A percentile compares a stretch with the other conserved stretches of the same genome.
phyloP scores from a whole-genome alignment of 2,888 invertebrate species.

The Calliopum simillimum region DNA sequence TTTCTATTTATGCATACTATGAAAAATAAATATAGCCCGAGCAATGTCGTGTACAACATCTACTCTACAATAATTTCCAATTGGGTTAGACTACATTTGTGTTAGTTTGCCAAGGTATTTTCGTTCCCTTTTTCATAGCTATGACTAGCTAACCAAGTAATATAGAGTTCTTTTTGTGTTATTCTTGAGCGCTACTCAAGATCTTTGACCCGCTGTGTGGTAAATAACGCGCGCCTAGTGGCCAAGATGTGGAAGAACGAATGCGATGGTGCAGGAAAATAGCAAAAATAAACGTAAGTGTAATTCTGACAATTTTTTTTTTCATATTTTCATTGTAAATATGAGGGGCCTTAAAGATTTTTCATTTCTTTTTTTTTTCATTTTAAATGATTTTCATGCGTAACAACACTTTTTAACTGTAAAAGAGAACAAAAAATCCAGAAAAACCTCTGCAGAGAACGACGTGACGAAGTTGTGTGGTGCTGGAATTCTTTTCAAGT shows the following conservation, averaged over 20 bases:
- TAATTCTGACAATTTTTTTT: background rate
- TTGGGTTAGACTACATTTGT: no score
- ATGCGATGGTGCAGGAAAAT: background rate
- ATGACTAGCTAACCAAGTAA: no score
- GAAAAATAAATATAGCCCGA: no score
- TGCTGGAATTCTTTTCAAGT: background rate
- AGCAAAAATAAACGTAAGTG: constrained; percentile 2
- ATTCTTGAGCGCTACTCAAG: constrained; percentile 50
- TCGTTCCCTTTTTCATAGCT: no score
- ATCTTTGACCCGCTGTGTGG: constrained; percentile 62
- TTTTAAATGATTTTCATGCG: constrained; percentile 27
- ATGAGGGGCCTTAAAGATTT: background rate
- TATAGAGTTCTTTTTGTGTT: no score
- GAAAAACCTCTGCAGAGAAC: background rate
- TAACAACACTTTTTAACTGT: constrained; percentile 57
- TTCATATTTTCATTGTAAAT: background rate
- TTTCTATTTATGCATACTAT: no score
- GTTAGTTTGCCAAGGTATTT: no score
- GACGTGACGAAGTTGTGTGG: background rate
- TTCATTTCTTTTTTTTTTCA: no score
- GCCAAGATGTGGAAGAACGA: constrained; percentile 1
- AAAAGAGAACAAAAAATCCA: constrained; percentile 44
- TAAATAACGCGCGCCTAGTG: constrained; percentile 1
- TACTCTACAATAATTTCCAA: no score
- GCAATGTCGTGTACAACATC: no score